Evolutionary conservation across 2,113 vertebrate species (phyloP).

Genomic region (Naja naja): DNA sequence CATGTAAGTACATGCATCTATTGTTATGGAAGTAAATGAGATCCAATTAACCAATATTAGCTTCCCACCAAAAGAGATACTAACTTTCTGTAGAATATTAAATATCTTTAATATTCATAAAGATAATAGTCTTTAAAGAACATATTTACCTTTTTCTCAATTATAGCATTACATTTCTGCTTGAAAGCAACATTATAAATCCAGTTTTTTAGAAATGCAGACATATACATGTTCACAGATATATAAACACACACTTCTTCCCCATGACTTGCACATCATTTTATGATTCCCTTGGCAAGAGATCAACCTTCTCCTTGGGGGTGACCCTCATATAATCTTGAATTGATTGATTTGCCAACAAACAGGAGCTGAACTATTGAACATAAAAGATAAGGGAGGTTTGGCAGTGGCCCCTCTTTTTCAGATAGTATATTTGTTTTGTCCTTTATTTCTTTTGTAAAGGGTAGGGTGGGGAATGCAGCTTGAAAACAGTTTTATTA

Average conservation of each 20-base stretch:
- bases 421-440: not conserved
- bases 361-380: not conserved
- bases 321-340: not conserved
- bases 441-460: not conserved
- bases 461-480: not conserved
- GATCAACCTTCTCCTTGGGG: not conserved
- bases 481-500: not conserved
- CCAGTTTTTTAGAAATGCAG: conserved; percentile 4
- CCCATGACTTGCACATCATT: not conserved
- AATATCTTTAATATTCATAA: too few species aligned
- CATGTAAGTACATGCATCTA: not conserved
- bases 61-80: not conserved
- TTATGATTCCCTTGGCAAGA: not conserved
- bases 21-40: not conserved
- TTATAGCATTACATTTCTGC: conserved; percentile 26
- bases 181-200: conserved; percentile 40
- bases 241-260: not conserved
- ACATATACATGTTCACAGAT: not conserved
- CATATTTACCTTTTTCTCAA: not conserved
- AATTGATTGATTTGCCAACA: not conserved
- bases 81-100: not conserved
- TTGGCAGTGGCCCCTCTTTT: not conserved
- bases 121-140: not conserved
- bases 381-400: not conserved
- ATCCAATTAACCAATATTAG: not conserved